These are phyloP conservation scores for Aphodius granarius DNA, from an alignment of 2,888 invertebrate genomes.

Conservation along the genomic window DNA sequence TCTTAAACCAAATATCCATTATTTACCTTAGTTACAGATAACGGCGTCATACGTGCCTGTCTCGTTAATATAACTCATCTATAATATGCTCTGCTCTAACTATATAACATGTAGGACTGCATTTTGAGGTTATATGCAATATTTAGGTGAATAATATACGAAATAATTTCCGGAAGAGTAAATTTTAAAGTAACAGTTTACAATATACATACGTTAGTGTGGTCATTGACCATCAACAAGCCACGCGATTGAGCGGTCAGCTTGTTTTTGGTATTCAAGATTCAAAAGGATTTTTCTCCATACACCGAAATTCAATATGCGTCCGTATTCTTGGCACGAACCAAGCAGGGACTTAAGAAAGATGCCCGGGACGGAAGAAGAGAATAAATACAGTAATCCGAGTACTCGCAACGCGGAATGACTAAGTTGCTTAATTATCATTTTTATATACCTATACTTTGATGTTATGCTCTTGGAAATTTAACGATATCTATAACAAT, in stretches of 20 bases:
- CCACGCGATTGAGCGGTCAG: no score
- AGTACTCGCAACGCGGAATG: neutral
- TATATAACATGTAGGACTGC: neutral
- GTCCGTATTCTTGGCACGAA: neutral
- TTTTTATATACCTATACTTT: neutral
- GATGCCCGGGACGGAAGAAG: neutral
- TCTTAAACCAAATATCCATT: neutral
- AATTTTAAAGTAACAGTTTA: no score
- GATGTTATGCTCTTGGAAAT: neutral
- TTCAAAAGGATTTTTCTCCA: slow-evolving; percentile 8
- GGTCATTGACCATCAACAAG: slow-evolving; percentile 7
- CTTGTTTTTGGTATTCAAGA: slow-evolving; percentile 9
- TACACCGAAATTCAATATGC: slow-evolving; percentile 12
- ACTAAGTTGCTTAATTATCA: neutral
- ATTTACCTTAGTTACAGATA: neutral
- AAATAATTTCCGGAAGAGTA: no score
- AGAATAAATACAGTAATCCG: neutral
- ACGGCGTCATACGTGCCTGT: neutral
- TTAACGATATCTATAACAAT: neutral
- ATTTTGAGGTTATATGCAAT: no score
- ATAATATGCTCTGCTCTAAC: neutral
- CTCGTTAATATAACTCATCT: no score
- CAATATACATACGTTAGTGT: neutral
- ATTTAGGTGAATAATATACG: no score
- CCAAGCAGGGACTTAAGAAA: neutral